Evolutionary conservation across 1,140 invertebrate genomes (phyloP).

Genomic region (Luehdorfia chinensis): DNA sequence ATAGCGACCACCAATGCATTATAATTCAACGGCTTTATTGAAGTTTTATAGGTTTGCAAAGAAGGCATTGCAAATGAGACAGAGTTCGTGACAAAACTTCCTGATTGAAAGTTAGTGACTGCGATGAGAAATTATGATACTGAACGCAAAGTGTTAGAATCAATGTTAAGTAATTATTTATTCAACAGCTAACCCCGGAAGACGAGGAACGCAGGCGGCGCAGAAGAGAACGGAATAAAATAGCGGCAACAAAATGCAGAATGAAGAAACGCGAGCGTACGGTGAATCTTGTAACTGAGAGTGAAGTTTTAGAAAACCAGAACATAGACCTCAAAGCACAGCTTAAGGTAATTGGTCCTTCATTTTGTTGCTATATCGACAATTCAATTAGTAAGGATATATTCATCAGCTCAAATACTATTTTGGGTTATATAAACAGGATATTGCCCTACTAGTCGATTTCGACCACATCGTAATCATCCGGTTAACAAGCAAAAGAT

Average conservation of each 20-base stretch:
- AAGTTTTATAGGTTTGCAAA: constrained; percentile 68
- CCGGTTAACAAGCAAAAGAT: no score
- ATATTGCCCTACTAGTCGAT: no score
- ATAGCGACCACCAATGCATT: constrained; percentile 44
- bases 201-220: constrained; percentile 91
- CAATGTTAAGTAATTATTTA: constrained; percentile 10
- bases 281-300: constrained; percentile 90
- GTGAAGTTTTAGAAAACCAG: constrained; percentile 90
- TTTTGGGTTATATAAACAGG: constrained; percentile 14
- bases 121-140: constrained; percentile 45
- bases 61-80: constrained; percentile 60
- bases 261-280: constrained; percentile 95
- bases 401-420: no score
- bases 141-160: constrained; percentile 5
- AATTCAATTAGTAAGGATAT: no score
- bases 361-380: no score
- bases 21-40: constrained; percentile 67
- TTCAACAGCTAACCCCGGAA: constrained; percentile 88
- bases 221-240: constrained; percentile 94
- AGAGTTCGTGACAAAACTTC: constrained; percentile 61
- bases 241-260: constrained; percentile 96
- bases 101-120: constrained; percentile 41
- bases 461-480: no score
- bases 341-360: constrained; percentile 74
- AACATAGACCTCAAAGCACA: constrained; percentile 91